Conservation (phyloP, 2,797 vertebrate species). For the Pempheris klunzingeri region DNA sequence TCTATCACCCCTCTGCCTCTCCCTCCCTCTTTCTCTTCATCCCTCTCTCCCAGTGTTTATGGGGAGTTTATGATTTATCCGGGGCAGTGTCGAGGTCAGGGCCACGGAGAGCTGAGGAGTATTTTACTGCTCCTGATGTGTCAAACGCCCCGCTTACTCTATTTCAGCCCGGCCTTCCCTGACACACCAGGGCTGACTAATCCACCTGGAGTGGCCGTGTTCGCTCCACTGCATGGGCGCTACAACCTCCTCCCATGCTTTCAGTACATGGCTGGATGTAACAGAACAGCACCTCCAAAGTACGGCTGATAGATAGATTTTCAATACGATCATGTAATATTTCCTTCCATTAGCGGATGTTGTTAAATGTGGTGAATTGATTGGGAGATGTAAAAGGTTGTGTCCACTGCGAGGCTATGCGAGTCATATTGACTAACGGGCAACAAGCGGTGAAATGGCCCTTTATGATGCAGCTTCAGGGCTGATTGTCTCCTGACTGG, state of each 20-base stretch:
- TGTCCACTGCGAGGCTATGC: conserved; percentile 18
- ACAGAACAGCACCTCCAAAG: conserved; percentile 34
- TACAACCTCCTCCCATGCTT: conserved; percentile 33
- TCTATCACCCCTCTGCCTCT: conserved; percentile 22
- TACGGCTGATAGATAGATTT: conserved; percentile 51
- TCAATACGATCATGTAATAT: conserved; percentile 55
- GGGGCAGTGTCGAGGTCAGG: conserved; percentile 72
- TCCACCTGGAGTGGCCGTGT: conserved; percentile 65
- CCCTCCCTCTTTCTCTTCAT: conserved; percentile 25
- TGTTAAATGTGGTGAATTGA: conserved; percentile 69
- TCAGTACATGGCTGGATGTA: conserved; percentile 46
- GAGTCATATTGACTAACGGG: conserved; percentile 70
- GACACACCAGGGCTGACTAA: conserved; percentile 64
- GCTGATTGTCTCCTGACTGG: conserved; percentile 73
- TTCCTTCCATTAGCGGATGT: conserved; percentile 65
- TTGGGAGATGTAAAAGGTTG: conserved; percentile 61
- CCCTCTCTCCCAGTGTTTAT: conserved; percentile 65
- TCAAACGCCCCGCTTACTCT: conserved; percentile 75
- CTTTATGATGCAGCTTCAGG: conserved; percentile 66
- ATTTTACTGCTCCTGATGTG: conserved; percentile 76
- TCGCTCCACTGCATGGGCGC: conserved; percentile 26
- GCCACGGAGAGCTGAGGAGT: conserved; percentile 69
- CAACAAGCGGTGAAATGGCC: conserved; percentile 53
- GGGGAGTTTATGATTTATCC: conserved; percentile 78
- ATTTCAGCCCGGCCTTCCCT: conserved; percentile 37